These are phyloP conservation scores for Meghimatium bilineatum DNA, from an alignment of 2,888 invertebrate genomes.

Conservation along the genomic window DNA sequence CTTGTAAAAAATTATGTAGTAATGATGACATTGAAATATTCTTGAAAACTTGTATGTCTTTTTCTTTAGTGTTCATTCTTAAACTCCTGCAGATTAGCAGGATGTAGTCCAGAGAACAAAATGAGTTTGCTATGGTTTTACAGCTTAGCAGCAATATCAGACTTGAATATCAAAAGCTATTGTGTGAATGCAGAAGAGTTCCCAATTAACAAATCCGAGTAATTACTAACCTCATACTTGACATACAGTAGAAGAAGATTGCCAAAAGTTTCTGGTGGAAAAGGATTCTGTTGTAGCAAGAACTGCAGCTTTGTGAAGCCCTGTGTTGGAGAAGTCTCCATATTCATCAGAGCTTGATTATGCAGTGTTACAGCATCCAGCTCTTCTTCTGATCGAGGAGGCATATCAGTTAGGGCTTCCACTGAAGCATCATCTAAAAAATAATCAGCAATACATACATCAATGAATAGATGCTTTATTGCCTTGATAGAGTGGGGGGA, in stretches of 20 bases:
- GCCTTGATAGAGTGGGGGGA: too few species aligned
- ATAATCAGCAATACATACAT: background rate
- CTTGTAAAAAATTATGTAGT: too few species aligned
- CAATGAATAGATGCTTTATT: background rate
- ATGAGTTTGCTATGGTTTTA: too few species aligned
- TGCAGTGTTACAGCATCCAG: constrained; percentile 97
- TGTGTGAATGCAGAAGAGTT: too few species aligned
- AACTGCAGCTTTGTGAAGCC: constrained; percentile 97
- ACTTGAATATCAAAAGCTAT: too few species aligned
- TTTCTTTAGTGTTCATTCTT: too few species aligned
- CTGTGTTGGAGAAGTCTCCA: constrained; percentile 91
- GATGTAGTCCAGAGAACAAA: too few species aligned
- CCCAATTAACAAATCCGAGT: background rate
- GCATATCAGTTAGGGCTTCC: constrained; percentile 80
- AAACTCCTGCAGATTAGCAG: too few species aligned
- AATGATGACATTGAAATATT: too few species aligned
- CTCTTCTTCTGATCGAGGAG: constrained; percentile 92
- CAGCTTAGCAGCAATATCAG: too few species aligned
- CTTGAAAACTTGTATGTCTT: too few species aligned
- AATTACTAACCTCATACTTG: constrained; percentile 86
- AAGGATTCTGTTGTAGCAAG: constrained; percentile 94
- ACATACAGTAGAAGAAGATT: constrained; percentile 96
- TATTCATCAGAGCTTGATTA: constrained; percentile 94
- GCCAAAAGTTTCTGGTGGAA: constrained; percentile 97
- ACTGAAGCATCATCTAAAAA: constrained; percentile 86